These are phyloP conservation scores for Meloe dianella DNA, from an alignment of 2,888 invertebrate genomes.

Conservation along the genomic window DNA sequence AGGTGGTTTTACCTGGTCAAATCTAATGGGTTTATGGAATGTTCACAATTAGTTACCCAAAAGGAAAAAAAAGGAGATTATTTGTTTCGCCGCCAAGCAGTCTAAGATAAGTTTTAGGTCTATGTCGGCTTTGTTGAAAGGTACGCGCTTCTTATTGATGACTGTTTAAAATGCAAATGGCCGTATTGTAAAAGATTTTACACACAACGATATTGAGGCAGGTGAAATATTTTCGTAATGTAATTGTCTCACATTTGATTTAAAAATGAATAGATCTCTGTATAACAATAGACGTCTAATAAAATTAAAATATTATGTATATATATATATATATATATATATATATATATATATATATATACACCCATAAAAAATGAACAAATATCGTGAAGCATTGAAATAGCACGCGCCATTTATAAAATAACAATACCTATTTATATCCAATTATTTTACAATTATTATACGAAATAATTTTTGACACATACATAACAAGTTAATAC, in stretches of 20 bases:
- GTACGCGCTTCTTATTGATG: constrained; percentile 33
- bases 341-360: too few relatives aligned
- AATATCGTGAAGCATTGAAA: too few relatives aligned
- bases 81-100: constrained; percentile 36
- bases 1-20: constrained; percentile 34
- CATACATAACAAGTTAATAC: constrained; percentile 22
- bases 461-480: constrained; percentile 27
- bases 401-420: constrained; percentile 19
- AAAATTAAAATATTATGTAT: too few relatives aligned
- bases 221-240: constrained; percentile 34
- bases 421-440: neutral
- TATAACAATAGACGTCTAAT: neutral
- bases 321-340: too few relatives aligned
- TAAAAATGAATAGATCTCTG: neutral
- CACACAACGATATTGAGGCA: constrained; percentile 26
- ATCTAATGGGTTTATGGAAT: constrained; percentile 34
- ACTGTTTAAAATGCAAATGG: constrained; percentile 36
- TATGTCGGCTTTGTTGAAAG: constrained; percentile 35
- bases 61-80: constrained; percentile 20
- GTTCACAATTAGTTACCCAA: constrained; percentile 26
- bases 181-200: constrained; percentile 35
- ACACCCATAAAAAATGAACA: too few relatives aligned
- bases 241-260: constrained; percentile 28
- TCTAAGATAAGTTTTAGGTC: constrained; percentile 34
- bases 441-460: too few relatives aligned